phyloP scores from a whole-genome alignment of 1,140 invertebrate genomes.

The Polyergus mexicanus region DNA sequence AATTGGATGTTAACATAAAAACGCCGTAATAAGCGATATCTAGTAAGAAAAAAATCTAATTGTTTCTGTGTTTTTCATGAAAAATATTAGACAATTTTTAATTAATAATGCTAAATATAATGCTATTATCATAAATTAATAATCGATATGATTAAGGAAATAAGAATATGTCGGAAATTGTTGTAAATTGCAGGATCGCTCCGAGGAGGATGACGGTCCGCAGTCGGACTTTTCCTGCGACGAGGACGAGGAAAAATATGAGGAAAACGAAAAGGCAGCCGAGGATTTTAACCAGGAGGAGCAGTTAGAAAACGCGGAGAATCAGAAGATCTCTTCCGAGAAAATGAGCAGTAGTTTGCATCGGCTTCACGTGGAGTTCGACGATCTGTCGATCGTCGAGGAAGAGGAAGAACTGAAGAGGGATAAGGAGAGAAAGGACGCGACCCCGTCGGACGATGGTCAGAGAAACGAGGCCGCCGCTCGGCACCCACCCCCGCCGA shows the following conservation, averaged over 20 bases:
- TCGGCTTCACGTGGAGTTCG: constrained; percentile 88
- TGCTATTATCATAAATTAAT: background rate
- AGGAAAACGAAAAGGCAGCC: constrained; percentile 74
- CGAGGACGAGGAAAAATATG: constrained; percentile 77
- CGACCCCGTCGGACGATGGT: constrained; percentile 32
- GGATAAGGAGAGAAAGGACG: constrained; percentile 75
- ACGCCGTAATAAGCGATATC: background rate
- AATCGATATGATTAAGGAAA: background rate
- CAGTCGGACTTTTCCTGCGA: constrained; percentile 79
- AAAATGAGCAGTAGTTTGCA: constrained; percentile 77
- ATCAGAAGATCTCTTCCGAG: constrained; percentile 82
- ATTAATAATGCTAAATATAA: constrained; percentile 6
- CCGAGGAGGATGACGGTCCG: constrained; percentile 79
- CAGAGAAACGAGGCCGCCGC: constrained; percentile 44
- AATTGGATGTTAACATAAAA: background rate
- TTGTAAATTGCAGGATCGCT: constrained; percentile 83
- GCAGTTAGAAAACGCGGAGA: constrained; percentile 82
- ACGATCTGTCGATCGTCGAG: constrained; percentile 91
- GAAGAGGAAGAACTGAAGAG: constrained; percentile 88
- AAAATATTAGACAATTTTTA: background rate
- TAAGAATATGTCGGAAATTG: background rate
- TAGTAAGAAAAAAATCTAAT: background rate
- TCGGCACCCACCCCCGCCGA: constrained; percentile 11
- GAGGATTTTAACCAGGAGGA: constrained; percentile 76
- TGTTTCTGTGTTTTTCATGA: background rate